Conservation (phyloP, 2,888 invertebrate species). For the Chouioia cunea region DNA sequence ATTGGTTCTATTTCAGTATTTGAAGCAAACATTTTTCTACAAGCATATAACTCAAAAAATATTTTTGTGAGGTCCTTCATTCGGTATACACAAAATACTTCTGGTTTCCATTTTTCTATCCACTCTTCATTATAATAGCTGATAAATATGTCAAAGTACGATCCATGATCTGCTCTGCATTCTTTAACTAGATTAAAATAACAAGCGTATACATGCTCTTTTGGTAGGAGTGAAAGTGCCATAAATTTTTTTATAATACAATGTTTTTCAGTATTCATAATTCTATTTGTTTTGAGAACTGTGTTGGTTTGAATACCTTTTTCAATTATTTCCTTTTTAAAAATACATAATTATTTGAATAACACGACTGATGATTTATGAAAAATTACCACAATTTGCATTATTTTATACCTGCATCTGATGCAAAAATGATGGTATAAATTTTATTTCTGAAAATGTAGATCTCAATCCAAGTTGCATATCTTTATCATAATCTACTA, state of each 20-base stretch:
- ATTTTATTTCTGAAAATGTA: slow-evolving; percentile 2
- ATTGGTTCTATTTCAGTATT: background rate
- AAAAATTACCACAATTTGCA: background rate
- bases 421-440: slow-evolving; percentile 14
- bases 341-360: background rate
- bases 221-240: slow-evolving; percentile 16
- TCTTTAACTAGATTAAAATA: slow-evolving; percentile 5
- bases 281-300: background rate
- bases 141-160: slow-evolving; percentile 15
- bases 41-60: slow-evolving; percentile 13
- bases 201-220: background rate
- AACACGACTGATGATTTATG: background rate
- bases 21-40: background rate
- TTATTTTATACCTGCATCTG: slow-evolving; percentile 4
- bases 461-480: slow-evolving; percentile 11
- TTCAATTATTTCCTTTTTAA: slow-evolving; percentile 2
- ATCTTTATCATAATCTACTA: slow-evolving; percentile 14
- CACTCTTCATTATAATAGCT: slow-evolving; percentile 4
- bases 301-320: slow-evolving; percentile 4
- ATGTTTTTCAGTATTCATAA: slow-evolving; percentile 6
- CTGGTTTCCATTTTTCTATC: slow-evolving; percentile 9
- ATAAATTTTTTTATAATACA: slow-evolving; percentile 3
- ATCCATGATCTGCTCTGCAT: slow-evolving; percentile 3
- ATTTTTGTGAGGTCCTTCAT: background rate
- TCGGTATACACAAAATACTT: slow-evolving; percentile 6